A percentile compares a stretch with the other conserved stretches of the same genome.
These are phyloP conservation scores for Augochlorella aurata DNA, from an alignment of 2,888 invertebrate species.

Conservation along the genomic window DNA sequence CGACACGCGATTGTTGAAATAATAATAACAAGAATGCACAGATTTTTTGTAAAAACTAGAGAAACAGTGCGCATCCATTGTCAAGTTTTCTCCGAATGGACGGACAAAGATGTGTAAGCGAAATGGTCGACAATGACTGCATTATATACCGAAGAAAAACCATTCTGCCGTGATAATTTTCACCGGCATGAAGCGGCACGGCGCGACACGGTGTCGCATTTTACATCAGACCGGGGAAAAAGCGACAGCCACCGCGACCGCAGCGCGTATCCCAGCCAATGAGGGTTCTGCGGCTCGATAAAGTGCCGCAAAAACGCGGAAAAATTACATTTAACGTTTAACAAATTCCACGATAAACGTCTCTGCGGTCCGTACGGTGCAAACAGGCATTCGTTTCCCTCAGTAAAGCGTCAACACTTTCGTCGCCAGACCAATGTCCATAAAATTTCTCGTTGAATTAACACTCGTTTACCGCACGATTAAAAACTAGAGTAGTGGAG, in stretches of 20 bases:
- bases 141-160: constrained; percentile 10
- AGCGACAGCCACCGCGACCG: constrained; percentile 6
- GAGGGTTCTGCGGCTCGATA: constrained; percentile 18
- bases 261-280: neutral
- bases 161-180: constrained; percentile 36
- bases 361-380: neutral
- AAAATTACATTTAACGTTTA: constrained; percentile 22
- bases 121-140: neutral
- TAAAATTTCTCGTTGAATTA: neutral
- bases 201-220: constrained; percentile 5
- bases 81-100: neutral
- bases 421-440: neutral
- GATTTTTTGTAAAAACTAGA: neutral
- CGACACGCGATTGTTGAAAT: neutral
- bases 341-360: constrained; percentile 16
- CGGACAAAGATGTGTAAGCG: neutral
- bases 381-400: neutral
- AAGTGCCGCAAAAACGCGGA: constrained; percentile 12
- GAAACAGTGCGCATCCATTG: neutral
- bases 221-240: constrained; percentile 9
- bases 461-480: neutral
- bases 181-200: constrained; percentile 2
- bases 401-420: neutral
- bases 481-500: neutral
- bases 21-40: neutral